Evolutionary conservation across 2,888 invertebrate species (phyloP).

Genomic region (Micoletzkya japonica): DNA sequence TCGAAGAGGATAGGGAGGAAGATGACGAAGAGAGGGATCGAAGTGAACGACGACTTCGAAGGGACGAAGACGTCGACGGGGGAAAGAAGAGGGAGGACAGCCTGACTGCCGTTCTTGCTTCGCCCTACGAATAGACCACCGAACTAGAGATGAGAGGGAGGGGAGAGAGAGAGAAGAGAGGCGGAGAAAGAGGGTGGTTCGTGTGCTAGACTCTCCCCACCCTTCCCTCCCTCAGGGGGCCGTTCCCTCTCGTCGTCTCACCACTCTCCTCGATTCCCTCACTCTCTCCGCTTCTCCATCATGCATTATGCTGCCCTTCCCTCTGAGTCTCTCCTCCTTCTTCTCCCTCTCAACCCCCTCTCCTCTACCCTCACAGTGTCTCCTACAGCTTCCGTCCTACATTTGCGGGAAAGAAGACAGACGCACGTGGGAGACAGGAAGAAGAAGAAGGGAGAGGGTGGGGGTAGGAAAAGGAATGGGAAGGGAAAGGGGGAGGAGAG

Average conservation of each 20-base stretch:
- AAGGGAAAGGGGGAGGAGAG: neutral
- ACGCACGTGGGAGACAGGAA: neutral
- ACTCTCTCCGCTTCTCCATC: neutral
- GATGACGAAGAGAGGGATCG: neutral
- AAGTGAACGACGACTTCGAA: neutral
- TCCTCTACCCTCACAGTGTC: neutral
- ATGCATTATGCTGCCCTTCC: neutral
- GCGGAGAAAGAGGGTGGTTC: neutral
- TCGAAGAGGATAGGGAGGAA: neutral
- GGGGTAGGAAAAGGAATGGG: neutral
- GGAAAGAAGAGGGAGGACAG: conserved; percentile 8
- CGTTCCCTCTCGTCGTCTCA: neutral
- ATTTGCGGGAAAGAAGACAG: neutral
- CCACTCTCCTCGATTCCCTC: neutral
- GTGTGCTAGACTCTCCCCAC: neutral
- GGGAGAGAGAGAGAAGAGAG: neutral
- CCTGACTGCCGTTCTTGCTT: no score
- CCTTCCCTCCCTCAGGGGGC: neutral
- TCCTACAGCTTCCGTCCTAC: neutral
- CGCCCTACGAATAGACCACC: conserved; percentile 7
- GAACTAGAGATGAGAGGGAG: neutral
- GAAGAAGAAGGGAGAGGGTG: neutral
- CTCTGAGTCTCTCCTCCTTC: no score
- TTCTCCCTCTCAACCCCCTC: no score
- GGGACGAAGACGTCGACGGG: neutral